These are phyloP conservation scores for Aphrophora alni DNA, from an alignment of 2,888 invertebrate species.

Conservation along the genomic window DNA sequence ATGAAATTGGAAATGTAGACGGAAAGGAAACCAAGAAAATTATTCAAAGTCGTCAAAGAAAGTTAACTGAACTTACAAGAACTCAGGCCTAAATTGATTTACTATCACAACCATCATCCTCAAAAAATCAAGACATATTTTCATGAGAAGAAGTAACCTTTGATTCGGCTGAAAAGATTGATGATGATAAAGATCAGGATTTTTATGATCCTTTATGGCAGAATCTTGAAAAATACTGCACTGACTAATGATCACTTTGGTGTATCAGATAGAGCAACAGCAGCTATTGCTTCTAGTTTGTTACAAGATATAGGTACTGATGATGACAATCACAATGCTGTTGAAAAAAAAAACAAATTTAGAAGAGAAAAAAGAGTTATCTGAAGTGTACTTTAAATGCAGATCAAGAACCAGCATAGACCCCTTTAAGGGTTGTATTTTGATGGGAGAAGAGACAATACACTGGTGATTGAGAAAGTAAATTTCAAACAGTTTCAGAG, in stretches of 20 bases:
- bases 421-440: constrained; percentile 12
- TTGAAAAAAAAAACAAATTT: constrained; percentile 13
- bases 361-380: constrained; percentile 12
- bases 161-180: background rate
- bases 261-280: constrained; percentile 26
- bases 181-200: background rate
- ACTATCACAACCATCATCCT: background rate
- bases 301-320: constrained; percentile 27
- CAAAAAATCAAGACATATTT: background rate
- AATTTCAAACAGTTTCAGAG: constrained; percentile 13
- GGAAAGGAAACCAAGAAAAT: constrained; percentile 12
- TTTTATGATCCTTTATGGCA: background rate
- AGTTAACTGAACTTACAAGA: background rate
- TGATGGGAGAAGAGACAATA: constrained; percentile 14
- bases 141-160: background rate
- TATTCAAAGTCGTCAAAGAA: background rate
- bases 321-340: background rate
- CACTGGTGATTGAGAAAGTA: constrained; percentile 4
- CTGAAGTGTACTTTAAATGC: background rate
- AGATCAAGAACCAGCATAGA: background rate
- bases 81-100: constrained; percentile 2
- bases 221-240: constrained; percentile 20
- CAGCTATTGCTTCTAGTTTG: constrained; percentile 31
- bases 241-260: constrained; percentile 20
- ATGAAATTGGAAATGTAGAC: constrained; percentile 18